Percentiles rank a stretch among this genome's conserved stretches.
Conservation (phyloP, 2,888 invertebrate species). For the Nematopogon swammerdamellus region DNA sequence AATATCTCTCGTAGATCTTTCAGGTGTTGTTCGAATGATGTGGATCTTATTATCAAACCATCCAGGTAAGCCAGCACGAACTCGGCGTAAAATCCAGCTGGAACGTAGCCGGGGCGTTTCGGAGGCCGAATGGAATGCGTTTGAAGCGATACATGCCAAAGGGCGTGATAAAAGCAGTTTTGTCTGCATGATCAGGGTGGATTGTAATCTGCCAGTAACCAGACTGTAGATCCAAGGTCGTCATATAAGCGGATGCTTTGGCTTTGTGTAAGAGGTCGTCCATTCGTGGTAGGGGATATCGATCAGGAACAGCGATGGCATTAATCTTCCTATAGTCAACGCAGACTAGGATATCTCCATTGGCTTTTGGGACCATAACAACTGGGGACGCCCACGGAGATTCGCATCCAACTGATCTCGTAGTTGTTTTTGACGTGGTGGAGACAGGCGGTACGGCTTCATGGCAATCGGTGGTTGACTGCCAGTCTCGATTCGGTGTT, state of each 20-base stretch:
- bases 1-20: too few relatives aligned
- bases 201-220: constrained; percentile 17
- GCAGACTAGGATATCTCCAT: constrained; percentile 15
- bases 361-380: constrained; percentile 16
- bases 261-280: constrained; percentile 18
- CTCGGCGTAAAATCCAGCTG: constrained; percentile 11
- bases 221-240: constrained; percentile 15
- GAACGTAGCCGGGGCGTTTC: constrained; percentile 14
- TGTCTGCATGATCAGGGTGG: constrained; percentile 9
- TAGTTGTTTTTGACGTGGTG: constrained; percentile 13
- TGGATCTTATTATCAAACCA: constrained; percentile 4
- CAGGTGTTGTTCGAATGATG: constrained; percentile 3
- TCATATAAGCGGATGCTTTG: constrained; percentile 16
- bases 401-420: constrained; percentile 15
- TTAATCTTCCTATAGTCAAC: constrained; percentile 19
- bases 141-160: constrained; percentile 12
- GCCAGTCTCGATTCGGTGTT: constrained; percentile 18
- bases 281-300: constrained; percentile 15
- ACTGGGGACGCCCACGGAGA: constrained; percentile 19
- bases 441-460: constrained; percentile 21
- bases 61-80: constrained; percentile 8
- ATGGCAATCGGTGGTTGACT: constrained; percentile 19
- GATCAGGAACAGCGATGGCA: constrained; percentile 16
- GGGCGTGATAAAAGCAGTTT: constrained; percentile 12
- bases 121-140: constrained; percentile 14